Conservation (phyloP, 2,888 invertebrate genomes). For the Cryptocephalus primarius region DNA sequence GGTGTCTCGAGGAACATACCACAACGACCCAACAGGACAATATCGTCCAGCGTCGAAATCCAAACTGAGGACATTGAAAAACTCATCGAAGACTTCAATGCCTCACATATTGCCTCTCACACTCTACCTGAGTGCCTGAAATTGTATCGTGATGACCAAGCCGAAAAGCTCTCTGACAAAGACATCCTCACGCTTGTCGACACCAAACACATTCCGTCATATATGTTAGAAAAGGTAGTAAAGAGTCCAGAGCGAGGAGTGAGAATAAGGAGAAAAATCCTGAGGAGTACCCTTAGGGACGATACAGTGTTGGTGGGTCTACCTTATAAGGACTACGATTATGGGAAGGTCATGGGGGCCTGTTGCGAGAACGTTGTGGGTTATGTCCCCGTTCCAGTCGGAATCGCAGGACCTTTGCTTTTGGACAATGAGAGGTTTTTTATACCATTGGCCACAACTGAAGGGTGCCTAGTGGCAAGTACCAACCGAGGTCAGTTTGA, state of each 20-base stretch:
- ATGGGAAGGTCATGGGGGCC: constrained; percentile 67
- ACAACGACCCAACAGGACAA: constrained; percentile 13
- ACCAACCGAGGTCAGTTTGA: constrained; percentile 60
- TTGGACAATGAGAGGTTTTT: constrained; percentile 69
- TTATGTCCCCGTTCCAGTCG: constrained; percentile 88
- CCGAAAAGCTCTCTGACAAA: constrained; percentile 60
- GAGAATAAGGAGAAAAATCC: constrained; percentile 59
- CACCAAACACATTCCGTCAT: constrained; percentile 67
- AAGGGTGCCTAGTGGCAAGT: constrained; percentile 92
- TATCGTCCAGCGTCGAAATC: constrained; percentile 19
- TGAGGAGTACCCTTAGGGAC: constrained; percentile 43
- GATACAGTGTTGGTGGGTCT: constrained; percentile 48
- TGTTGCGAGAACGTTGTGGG: constrained; percentile 98
- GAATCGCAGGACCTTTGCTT: constrained; percentile 83
- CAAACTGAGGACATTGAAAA: constrained; percentile 17
- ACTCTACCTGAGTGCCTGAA: constrained; percentile 57
- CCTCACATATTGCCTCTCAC: constrained; percentile 10
- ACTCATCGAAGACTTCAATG: constrained; percentile 4
- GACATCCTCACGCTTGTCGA: constrained; percentile 75
- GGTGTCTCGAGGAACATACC: constrained; percentile 6
- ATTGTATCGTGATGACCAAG: constrained; percentile 57
- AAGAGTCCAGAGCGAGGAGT: constrained; percentile 77
- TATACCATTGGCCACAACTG: constrained; percentile 97
- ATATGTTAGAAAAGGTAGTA: constrained; percentile 74
- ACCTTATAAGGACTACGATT: constrained; percentile 79